Evolutionary conservation across 2,888 invertebrate species (phyloP).

Genomic region (Lamproptera curius): DNA sequence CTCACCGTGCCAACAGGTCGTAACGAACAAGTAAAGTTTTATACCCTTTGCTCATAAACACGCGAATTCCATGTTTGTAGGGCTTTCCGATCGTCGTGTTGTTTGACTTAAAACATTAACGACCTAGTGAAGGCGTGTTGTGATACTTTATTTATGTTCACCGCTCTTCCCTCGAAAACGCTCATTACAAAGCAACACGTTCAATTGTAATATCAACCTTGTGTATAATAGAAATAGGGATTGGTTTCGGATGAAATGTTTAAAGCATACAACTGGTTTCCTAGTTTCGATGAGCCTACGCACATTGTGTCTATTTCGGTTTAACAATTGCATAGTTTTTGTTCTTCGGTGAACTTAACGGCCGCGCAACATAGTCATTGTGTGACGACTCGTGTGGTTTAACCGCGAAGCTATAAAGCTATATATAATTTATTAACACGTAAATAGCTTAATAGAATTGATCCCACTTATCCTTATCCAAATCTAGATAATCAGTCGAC

Average conservation of each 20-base stretch:
- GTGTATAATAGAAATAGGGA: not conserved
- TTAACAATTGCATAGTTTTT: not conserved
- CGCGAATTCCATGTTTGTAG: constrained; percentile 34
- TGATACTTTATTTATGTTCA: not conserved
- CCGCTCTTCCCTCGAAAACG: not conserved
- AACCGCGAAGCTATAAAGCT: too few species aligned
- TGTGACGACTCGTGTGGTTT: too few species aligned
- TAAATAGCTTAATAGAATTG: too few species aligned
- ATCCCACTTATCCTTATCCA: too few species aligned
- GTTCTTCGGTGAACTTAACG: not conserved
- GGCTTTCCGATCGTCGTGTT: constrained; percentile 2
- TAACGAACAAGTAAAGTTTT: constrained; percentile 46
- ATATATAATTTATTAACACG: too few species aligned
- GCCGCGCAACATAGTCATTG: too few species aligned
- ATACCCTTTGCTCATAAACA: constrained; percentile 39
- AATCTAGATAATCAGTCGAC: too few species aligned
- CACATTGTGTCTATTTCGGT: not conserved
- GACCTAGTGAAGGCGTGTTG: constrained; percentile 12
- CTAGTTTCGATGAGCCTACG: not conserved
- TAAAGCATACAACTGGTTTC: not conserved
- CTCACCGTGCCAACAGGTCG: constrained; percentile 44
- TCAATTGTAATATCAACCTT: not conserved
- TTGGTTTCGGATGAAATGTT: not conserved
- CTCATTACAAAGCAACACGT: not conserved
- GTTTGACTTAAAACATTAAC: constrained; percentile 11